Evolutionary conservation across 2,888 invertebrate genomes (phyloP), one percentile per base, ranked within the genome.

Genomic region (Willowsia nigromaculata): DNA sequence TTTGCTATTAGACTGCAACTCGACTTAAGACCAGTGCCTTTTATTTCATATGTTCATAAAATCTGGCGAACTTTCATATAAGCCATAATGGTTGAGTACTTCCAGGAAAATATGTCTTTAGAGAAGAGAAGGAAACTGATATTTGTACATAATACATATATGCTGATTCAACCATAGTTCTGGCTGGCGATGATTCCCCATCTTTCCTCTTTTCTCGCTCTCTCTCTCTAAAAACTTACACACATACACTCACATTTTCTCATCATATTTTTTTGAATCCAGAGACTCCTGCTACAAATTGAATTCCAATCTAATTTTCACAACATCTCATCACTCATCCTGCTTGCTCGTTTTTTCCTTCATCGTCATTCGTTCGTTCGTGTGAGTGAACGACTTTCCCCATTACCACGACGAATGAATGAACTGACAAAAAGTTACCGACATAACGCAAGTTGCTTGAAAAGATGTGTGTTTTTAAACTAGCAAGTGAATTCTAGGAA

Each of bases 281-380:
- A 53, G 68, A 68, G 88, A 83, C 88, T 88, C 76, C 88, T 84
- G 83, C 88, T 83, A 84, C 88, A 88, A 90, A 90, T 90, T 90
- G 90, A 87, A 87, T 90, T 90, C 81, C 90, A 87, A 90, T 90
- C 90, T 90, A 90, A 90, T 90, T 90, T 90, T 88, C 88, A 88
- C 88, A 88, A 88, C 88, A 88, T 88, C 88, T 88, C 88, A 88
- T 88, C 88, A 88, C 88, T 88, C 88, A 88, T 88, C 88, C 88
- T 71, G 50, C 37, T 53, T 65, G 30, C 78, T 84, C 83, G 78
- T 84, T 84, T 88, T 82, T 82, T 59, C 74, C 37, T 18, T 53
- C 71, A 15, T 43, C 43, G 43, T 82, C 78, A 22, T 81, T 59
- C n/a, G n/a, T n/a, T 82, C 43, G 37, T 83, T 40, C 71, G 40